Evolutionary conservation across 2,797 vertebrate genomes (phyloP).

Genomic region (Gymnothorax javanicus): DNA sequence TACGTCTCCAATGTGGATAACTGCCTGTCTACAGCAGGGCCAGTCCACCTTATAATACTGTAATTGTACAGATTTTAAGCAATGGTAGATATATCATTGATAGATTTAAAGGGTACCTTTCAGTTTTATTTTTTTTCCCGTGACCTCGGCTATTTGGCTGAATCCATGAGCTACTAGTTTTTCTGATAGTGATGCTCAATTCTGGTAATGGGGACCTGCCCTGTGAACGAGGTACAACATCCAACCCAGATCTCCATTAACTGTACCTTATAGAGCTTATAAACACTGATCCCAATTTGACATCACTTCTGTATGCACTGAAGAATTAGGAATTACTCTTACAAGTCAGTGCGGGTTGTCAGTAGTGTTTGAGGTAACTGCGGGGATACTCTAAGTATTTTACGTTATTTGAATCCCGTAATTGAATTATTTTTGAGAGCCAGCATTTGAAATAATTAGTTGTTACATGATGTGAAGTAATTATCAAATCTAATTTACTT

Average conservation of each 20-base stretch:
- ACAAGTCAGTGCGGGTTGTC: background rate
- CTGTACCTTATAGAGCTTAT: background rate
- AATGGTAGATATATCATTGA: too few species aligned
- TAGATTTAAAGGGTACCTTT: background rate
- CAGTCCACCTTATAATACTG: background rate
- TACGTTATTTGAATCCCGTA: background rate
- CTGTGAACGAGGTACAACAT: background rate
- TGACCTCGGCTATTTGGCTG: background rate
- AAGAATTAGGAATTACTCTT: background rate
- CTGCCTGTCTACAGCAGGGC: background rate
- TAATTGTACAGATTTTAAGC: background rate
- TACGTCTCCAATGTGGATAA: background rate
- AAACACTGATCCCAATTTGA: slow-evolving; percentile 1
- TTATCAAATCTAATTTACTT: background rate
- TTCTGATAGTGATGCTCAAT: slow-evolving; percentile 21
- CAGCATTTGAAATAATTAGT: background rate
- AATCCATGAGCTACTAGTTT: slow-evolving; percentile 10
- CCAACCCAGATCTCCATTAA: background rate
- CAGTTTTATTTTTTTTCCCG: background rate
- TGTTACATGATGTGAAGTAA: background rate
- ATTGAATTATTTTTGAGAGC: background rate
- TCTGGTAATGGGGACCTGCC: background rate
- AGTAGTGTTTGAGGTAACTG: background rate
- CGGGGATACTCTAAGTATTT: background rate
- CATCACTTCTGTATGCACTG: background rate